Base-by-base conservation (phyloP, 2,797 vertebrate species). In the Microctenopoma lineatum region DNA sequence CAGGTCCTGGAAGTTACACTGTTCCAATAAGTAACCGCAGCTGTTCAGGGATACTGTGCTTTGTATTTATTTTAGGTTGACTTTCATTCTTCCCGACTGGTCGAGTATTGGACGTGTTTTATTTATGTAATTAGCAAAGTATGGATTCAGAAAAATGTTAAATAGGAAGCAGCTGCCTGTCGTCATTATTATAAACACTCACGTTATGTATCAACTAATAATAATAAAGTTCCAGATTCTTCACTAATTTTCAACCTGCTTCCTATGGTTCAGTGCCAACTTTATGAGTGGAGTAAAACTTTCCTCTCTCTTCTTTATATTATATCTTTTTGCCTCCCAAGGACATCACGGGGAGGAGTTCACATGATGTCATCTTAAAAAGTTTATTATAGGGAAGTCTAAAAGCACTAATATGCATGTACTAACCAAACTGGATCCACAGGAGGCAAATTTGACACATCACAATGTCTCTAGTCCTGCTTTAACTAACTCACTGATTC, bases 1-100 rank as follows among this genome's bases (percentile, higher is more conserved):
- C 74, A 66, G 72, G 50, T 62, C 38, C 62, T 55, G 18, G 5
- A 59, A 70, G 46, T 66, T 26, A 6, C 62, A 70, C 14, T n/a
- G 32, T 48, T 21, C 21, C 62, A 77, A 81, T 27, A 41, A 11
- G 46, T 53, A 41, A 55, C 26, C 50, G 38, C 80, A 80, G 74
- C 45, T 64, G 26, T 29, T 57, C 57, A 56, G 58, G 69, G 15
- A 54, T 21, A 59, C 36, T 56, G 42, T 50, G 12, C 52, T 58
- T 38, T 62, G 25, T 53, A 21, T 81, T 69, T 74, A 51, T 46
- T 59, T 26, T 42, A 18, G 54, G 11, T 72, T 39, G 48, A 34
- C n/a, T 66, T 42, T 48, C 16, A 48, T 59, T 67, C 12, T 48
- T 41, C 45, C 13, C 25, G 48, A 77, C 69, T 59, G 8, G 48